phyloP scores from a whole-genome alignment of 2,888 invertebrate species.

The Plebejus argus region DNA sequence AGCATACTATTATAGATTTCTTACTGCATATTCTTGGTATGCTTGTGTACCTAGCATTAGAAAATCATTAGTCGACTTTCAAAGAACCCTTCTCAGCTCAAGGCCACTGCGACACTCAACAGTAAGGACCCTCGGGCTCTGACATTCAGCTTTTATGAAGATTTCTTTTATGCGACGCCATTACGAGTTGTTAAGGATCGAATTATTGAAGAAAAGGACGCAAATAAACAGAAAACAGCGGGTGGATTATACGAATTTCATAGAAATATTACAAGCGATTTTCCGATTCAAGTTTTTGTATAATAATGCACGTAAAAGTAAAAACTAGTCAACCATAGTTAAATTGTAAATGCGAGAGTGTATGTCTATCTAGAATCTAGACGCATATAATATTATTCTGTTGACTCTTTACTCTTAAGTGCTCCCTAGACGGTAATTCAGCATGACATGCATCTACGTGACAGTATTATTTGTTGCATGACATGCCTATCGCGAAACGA shows the following conservation, averaged over 20 bases:
- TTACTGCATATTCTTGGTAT: background rate
- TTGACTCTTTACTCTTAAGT: background rate
- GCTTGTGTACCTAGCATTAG: constrained; percentile 16
- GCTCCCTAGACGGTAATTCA: no score
- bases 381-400: background rate
- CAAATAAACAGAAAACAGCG: background rate
- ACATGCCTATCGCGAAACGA: no score
- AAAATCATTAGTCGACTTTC: constrained; percentile 18
- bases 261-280: background rate
- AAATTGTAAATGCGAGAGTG: background rate
- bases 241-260: background rate
- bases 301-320: no score
- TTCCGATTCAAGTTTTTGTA: background rate
- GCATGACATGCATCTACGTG: no score
- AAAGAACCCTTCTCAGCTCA: constrained; percentile 30
- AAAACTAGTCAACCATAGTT: background rate
- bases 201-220: constrained; percentile 15
- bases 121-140: constrained; percentile 27
- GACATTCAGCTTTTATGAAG: constrained; percentile 26
- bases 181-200: constrained; percentile 19
- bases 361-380: background rate
- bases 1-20: background rate
- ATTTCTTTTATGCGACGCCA: constrained; percentile 27
- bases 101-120: constrained; percentile 31
- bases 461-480: no score